Evolutionary conservation across 2,888 invertebrate genomes (phyloP).

Genomic region (Notodromas monacha): DNA sequence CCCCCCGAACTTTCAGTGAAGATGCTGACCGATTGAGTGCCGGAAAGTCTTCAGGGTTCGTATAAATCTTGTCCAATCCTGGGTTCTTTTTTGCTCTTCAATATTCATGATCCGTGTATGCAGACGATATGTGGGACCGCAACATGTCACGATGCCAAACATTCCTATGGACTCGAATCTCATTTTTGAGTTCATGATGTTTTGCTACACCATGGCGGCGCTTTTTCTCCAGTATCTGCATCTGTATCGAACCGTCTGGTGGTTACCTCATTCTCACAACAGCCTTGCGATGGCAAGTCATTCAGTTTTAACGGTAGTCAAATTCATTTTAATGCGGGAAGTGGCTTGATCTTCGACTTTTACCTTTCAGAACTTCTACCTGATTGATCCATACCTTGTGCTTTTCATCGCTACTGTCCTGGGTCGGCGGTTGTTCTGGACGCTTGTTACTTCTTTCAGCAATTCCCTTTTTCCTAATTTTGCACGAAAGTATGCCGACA

Average conservation of each 20-base stretch:
- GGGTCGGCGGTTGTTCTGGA: conserved; percentile 36
- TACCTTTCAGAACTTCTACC: conserved; percentile 52
- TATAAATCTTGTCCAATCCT: no score
- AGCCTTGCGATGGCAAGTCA: conserved; percentile 46
- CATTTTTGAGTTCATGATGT: conserved; percentile 50
- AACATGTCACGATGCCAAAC: conserved; percentile 16
- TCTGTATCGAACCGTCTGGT: conserved; percentile 82
- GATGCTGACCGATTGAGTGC: no score
- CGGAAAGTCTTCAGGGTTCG: no score
- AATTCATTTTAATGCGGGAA: conserved; percentile 6
- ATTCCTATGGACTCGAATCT: conserved; percentile 43
- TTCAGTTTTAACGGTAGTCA: conserved; percentile 5
- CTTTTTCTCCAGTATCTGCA: conserved; percentile 64
- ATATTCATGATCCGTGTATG: no score
- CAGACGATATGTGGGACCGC: conserved; percentile 12
- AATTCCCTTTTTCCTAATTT: conserved; percentile 15
- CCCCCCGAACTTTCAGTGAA: no score
- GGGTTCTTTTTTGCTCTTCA: no score
- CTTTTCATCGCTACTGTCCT: conserved; percentile 48
- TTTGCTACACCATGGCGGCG: conserved; percentile 39
- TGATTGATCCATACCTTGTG: conserved; percentile 62
- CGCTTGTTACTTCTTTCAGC: conserved; percentile 18
- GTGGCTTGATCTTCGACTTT: conserved; percentile 6
- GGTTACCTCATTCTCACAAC: conserved; percentile 70
- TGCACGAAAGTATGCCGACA: conserved; percentile 10